Evolutionary conservation across 2,888 invertebrate species (phyloP).

Genomic region (Matsumyia berberina): DNA sequence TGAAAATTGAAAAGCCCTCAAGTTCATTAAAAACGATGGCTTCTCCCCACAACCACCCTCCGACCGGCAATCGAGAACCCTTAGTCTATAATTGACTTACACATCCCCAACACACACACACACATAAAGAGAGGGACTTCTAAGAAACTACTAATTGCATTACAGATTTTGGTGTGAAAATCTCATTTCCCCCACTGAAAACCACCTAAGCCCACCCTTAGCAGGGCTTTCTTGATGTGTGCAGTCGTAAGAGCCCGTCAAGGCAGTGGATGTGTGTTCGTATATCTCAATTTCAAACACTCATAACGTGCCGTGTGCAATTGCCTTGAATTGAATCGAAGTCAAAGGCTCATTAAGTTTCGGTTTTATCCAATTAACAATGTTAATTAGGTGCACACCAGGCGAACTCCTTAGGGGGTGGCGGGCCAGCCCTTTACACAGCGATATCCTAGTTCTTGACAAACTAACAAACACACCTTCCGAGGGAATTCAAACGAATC

Average conservation of each 20-base stretch:
- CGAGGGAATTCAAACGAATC: background rate
- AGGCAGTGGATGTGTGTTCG: background rate
- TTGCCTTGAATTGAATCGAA: conserved; percentile 36
- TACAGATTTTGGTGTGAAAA: conserved; percentile 7
- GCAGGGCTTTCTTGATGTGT: background rate
- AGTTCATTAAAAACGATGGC: background rate
- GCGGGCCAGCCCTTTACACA: background rate
- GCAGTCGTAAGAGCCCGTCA: background rate
- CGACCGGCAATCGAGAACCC: background rate
- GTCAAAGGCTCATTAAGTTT: conserved; percentile 46
- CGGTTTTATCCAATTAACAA: conserved; percentile 51
- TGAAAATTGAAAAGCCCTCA: background rate
- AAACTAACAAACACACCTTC: background rate
- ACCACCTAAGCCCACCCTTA: background rate
- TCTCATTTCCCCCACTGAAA: background rate
- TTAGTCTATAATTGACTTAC: conserved; percentile 23
- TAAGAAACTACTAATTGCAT: conserved; percentile 36
- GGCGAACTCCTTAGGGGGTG: too few species aligned
- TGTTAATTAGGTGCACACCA: conserved; percentile 12
- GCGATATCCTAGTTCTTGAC: background rate
- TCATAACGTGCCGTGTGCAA: background rate
- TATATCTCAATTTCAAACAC: background rate
- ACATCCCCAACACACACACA: background rate
- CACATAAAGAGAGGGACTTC: background rate
- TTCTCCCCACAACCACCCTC: background rate